Evolutionary conservation across 2,888 invertebrate genomes (phyloP).

Genomic region (Aphodius granarius): DNA sequence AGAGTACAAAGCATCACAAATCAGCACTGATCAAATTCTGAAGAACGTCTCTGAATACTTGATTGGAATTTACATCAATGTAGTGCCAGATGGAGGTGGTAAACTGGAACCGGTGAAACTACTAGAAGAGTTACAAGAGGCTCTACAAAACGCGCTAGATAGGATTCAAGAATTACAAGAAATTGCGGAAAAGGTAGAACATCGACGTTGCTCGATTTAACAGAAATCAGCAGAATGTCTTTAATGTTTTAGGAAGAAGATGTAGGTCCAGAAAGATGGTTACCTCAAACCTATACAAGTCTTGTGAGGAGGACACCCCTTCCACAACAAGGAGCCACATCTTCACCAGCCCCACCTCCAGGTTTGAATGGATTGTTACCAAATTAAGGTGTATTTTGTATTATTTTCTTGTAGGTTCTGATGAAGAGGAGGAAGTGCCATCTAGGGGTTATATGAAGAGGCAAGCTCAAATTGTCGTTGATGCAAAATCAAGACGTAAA

Average conservation of each 20-base stretch:
- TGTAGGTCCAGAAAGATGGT: constrained; percentile 44
- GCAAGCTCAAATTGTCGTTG: constrained; percentile 81
- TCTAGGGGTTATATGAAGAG: constrained; percentile 77
- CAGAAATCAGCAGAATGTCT: neutral
- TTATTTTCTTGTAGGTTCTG: constrained; percentile 54
- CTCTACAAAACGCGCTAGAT: constrained; percentile 24
- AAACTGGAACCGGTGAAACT: constrained; percentile 15
- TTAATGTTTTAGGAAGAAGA: constrained; percentile 27
- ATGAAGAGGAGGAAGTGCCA: constrained; percentile 84
- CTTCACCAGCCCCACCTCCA: constrained; percentile 41
- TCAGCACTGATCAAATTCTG: constrained; percentile 39
- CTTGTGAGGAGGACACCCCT: constrained; percentile 48
- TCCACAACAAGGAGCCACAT: constrained; percentile 45
- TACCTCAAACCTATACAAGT: constrained; percentile 50
- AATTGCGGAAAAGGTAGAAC: neutral
- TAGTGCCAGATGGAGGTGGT: constrained; percentile 28
- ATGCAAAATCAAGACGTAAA: constrained; percentile 79
- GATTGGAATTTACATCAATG: constrained; percentile 31
- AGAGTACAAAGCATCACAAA: constrained; percentile 49
- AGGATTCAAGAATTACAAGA: neutral
- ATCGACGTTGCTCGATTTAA: neutral
- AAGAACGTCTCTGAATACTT: constrained; percentile 34
- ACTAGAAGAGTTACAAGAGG: constrained; percentile 24
- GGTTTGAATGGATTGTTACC: constrained; percentile 21
- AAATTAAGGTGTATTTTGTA: neutral